Conservation (phyloP, 2,888 invertebrate species). For the Pemphredon lugubris region DNA sequence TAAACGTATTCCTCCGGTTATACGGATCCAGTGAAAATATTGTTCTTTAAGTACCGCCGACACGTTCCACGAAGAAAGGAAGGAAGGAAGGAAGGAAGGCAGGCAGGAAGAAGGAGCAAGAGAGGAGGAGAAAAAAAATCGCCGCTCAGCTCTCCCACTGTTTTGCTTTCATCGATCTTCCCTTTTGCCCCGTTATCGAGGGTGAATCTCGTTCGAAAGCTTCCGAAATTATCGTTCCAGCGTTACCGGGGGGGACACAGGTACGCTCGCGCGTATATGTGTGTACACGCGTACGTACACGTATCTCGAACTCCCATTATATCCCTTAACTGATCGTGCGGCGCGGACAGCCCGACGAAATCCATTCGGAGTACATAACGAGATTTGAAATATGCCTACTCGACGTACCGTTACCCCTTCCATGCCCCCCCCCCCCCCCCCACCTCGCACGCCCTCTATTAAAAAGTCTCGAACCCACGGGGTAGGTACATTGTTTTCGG, state of each 20-base stretch:
- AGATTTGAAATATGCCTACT: slow-evolving; percentile 38
- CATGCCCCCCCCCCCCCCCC: too few relatives aligned
- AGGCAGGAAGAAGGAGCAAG: neutral
- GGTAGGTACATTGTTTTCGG: too few relatives aligned
- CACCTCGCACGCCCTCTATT: too few relatives aligned
- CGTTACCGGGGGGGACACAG: slow-evolving; percentile 14
- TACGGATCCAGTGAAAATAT: slow-evolving; percentile 54
- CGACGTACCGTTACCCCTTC: neutral
- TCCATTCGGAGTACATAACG: slow-evolving; percentile 38
- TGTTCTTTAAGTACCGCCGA: slow-evolving; percentile 53
- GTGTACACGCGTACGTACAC: neutral
- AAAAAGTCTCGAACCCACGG: too few relatives aligned
- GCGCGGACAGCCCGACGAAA: slow-evolving; percentile 43
- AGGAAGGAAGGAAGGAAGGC: neutral
- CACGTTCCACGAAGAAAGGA: slow-evolving; percentile 20
- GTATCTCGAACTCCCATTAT: slow-evolving; percentile 43
- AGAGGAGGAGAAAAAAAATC: slow-evolving; percentile 20
- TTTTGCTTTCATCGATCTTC: slow-evolving; percentile 53
- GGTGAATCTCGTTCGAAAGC: slow-evolving; percentile 43
- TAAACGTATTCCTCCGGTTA: slow-evolving; percentile 57
- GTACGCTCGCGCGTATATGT: neutral
- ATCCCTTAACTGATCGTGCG: slow-evolving; percentile 53
- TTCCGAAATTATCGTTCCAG: slow-evolving; percentile 38
- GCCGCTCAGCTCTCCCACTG: slow-evolving; percentile 13
- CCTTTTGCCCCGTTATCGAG: slow-evolving; percentile 24